These are phyloP conservation scores for Calidris pygmaea DNA, from an alignment of 2,113 vertebrate genomes.

Conservation along the genomic window DNA sequence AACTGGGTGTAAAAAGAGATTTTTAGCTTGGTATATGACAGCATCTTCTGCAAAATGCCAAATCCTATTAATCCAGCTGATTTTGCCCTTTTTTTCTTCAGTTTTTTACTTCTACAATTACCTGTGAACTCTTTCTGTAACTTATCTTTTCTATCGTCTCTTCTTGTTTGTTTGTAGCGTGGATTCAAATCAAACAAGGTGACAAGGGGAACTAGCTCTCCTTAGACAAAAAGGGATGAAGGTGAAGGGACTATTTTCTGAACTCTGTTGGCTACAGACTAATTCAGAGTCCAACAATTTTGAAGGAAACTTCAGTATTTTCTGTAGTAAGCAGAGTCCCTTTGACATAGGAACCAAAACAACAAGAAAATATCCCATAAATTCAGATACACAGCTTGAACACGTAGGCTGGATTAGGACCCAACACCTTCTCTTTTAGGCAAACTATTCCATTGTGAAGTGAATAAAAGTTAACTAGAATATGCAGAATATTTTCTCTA, in stretches of 20 bases:
- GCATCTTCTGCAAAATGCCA: not conserved
- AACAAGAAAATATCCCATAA: not conserved
- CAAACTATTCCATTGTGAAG: not conserved
- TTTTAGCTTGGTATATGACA: not conserved
- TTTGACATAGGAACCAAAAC: not conserved
- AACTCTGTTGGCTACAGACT: not conserved
- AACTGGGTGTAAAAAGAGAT: not conserved
- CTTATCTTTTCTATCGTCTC: not conserved
- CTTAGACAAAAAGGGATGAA: not conserved
- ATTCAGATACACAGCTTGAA: not conserved
- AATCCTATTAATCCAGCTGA: not conserved
- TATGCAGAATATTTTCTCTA: not conserved
- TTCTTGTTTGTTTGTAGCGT: not conserved
- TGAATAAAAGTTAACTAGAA: not conserved
- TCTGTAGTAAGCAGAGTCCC: not conserved
- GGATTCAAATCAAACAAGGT: not conserved
- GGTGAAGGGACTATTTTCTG: not conserved
- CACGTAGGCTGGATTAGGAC: not conserved
- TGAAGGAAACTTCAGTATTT: not conserved
- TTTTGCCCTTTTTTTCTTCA: not conserved
- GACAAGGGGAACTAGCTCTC: not conserved
- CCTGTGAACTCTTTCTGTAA: not conserved
- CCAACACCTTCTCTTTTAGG: not conserved
- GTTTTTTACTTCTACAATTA: not conserved
- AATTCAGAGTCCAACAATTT: not conserved